Evolutionary conservation across 2,797 vertebrate genomes (phyloP), one percentile per base, ranked within the genome.

Genomic region (Dipus sagitta): DNA sequence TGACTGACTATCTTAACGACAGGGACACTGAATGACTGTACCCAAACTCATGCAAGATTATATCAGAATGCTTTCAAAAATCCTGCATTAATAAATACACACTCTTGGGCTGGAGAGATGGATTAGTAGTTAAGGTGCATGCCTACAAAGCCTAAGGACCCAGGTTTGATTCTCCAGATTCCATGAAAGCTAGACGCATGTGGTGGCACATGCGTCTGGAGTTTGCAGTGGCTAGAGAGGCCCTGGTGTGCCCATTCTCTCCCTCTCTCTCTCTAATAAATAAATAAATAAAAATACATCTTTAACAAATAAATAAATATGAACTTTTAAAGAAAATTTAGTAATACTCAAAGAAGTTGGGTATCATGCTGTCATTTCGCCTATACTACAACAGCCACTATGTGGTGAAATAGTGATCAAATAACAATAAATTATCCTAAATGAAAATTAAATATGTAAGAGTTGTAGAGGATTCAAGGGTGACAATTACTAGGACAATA

Each of bases 1-100:
- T 79, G 70, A 90, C 58, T 79, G 70, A 90, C 58, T 77, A 0
- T 76, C 21, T 60, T 90, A 78, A 93, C 58, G 81, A 91, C 47
- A 64, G 52, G 18, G 17, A 79, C 14, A n/a, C 4, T 90, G 13
- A 84, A 89, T 85, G 94, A 79, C 67, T 87, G 1, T 89, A 32
- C n/a, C 9, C 47, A 62, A 71, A 81, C 20, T 71, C 77, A 93
- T 0, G 0, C 13, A 72, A 54, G 13, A 87, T 92, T 87, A 62
- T 14, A 54, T 60, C 76, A 62, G 20, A 54, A 54, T 82, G 54
- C 34, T 42, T 70, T 42, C 71, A 47, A 34, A 52, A 75, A 7
- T 23, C 0, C 18, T 75, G 5, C 23, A 65, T 85, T 78, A 14
- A 89, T 88, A 72, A 15, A 90, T 88, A 72, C 8, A 80, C 54